phyloP scores from a whole-genome alignment of 2,797 vertebrate species.

The Dermochelys coriacea region DNA sequence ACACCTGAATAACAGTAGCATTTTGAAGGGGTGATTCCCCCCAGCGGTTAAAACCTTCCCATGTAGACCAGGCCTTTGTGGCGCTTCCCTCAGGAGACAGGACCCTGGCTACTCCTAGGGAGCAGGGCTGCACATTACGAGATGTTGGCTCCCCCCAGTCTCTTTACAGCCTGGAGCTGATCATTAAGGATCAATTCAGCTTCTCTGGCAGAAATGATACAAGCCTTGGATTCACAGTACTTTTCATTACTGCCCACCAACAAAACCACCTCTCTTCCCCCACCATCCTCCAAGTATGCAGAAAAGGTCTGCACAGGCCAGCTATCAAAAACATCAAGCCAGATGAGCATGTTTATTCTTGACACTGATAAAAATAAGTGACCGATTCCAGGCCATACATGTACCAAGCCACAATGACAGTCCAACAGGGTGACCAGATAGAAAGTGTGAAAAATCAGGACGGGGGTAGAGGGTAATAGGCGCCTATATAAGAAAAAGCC shows the following conservation, averaged over 20 bases:
- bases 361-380: not conserved
- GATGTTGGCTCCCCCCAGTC: not conserved
- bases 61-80: no score
- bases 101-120: no score
- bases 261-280: no score
- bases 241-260: no score
- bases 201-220: not conserved
- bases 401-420: not conserved
- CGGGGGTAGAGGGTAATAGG: no score
- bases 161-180: no score
- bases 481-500: no score
- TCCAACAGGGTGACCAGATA: rapidly evolving
- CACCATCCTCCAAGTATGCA: rapidly evolving
- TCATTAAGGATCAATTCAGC: no score
- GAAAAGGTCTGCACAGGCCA: rapidly evolving
- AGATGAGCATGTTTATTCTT: conserved; percentile 54
- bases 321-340: not conserved
- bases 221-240: not conserved
- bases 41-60: no score
- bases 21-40: no score
- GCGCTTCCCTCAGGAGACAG: not conserved
- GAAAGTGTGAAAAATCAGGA: no score
- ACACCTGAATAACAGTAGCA: no score
- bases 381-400: not conserved
- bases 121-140: not conserved